Evolutionary conservation across 2,113 vertebrate species (phyloP), one percentile per base, ranked within the genome.

Genomic region (Semnopithecus entellus): DNA sequence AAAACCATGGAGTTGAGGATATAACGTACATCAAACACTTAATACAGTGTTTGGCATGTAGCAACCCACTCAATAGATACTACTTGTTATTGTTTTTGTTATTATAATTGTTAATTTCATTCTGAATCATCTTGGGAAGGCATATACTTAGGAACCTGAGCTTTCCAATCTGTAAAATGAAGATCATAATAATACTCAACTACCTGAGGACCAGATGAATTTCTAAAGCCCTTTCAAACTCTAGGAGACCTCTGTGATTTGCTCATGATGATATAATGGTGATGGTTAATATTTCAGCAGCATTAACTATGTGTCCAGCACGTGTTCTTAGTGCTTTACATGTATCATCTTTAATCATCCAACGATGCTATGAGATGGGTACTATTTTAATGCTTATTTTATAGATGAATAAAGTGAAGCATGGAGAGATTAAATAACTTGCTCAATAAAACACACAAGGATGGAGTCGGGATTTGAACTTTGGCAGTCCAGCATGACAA

Each of bases 361-460:
- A 86, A 55, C 2, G 86, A 25, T 61, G 52, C 89, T 91, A 14
- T 86, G 32, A 91, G 50, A 75, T 64, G 80, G 38, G 30, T 40
- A 52, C 32, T 50, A 23, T 25, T 94, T 92, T 92, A 79, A 55
- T 40, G 61, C 6, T 55, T 61, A 18, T 79, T 52, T 89, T 70
- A 95, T 27, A 45, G 79, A 83, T 72, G 43, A 91, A 61, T 90
- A 89, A 96, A 96, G 40, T 27, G 16, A 97, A 93, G 90, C 61
- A 25, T 61, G 66, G 22, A 87, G 55, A 70, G 30, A 55, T 43
- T 66, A 61, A 92, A 85, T 84, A 83, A 52, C 27, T 86, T 96
- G 35, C 14, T 59, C 45, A 72, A 72, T 92, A 78, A 97, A 92
- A 79, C 55, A 81, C 0, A 75, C 12, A n/a, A 10, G 14, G 32